phyloP scores from a whole-genome alignment of 2,888 invertebrate species.

The Xestia c-nigrum region DNA sequence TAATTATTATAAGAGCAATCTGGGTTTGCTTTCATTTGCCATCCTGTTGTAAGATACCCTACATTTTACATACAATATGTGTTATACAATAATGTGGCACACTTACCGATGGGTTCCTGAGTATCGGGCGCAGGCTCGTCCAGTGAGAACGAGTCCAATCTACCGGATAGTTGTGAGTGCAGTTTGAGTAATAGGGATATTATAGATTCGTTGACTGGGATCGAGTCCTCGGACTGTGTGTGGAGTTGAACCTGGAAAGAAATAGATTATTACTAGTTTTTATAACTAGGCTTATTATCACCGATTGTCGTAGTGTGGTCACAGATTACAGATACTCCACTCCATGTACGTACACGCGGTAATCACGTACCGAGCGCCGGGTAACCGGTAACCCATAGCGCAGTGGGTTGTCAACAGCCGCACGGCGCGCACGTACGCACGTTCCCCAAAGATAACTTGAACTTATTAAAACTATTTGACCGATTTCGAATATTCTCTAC shows the following conservation, averaged over 20 bases:
- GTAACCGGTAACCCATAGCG: no score
- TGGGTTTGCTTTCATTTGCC: neutral
- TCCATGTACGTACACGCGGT: no score
- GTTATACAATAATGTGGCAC: no score
- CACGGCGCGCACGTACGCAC: no score
- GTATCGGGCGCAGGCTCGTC: constrained; percentile 86
- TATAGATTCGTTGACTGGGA: constrained; percentile 96
- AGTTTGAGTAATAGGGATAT: constrained; percentile 96
- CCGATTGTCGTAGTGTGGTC: neutral
- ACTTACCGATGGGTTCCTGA: constrained; percentile 81
- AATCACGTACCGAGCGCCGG: no score
- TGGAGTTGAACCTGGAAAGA: constrained; percentile 77
- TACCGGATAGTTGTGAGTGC: constrained; percentile 96
- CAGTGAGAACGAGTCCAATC: constrained; percentile 94
- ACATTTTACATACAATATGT: neutral
- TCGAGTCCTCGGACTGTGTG: constrained; percentile 85
- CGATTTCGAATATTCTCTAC: no score
- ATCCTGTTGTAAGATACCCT: neutral
- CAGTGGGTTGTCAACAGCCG: no score
- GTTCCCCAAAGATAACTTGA: no score
- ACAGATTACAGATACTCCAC: no score
- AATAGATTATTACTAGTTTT: neutral
- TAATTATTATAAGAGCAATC: no score
- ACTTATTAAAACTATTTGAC: no score
- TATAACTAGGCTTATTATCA: neutral